phyloP scores from a whole-genome alignment of 1,140 invertebrate species.

The Myzus persicae region DNA sequence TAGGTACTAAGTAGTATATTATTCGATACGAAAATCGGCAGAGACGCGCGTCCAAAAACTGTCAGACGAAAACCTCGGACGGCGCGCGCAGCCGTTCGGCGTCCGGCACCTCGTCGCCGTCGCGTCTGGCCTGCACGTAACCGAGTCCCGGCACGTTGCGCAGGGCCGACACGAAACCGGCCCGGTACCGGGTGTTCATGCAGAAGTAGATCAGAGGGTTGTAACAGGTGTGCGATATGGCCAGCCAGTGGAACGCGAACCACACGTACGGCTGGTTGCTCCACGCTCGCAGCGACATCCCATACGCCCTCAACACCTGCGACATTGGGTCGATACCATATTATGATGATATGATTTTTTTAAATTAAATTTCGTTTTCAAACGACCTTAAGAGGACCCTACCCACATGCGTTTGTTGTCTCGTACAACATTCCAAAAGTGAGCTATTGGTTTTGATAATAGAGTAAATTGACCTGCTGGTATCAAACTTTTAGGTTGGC shows the following conservation, averaged over 20 bases:
- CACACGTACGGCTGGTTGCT: slow-evolving; percentile 75
- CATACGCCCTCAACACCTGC: slow-evolving; percentile 72
- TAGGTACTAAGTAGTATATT: too few relatives aligned
- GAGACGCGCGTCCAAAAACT: not conserved
- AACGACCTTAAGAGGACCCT: too few relatives aligned
- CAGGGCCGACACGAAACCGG: slow-evolving; percentile 63
- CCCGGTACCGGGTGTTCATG: slow-evolving; percentile 79
- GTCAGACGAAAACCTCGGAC: not conserved
- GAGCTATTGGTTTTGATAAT: too few relatives aligned
- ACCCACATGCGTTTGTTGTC: too few relatives aligned
- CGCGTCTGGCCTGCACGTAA: not conserved
- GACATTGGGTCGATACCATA: slow-evolving; percentile 53
- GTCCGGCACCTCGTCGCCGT: slow-evolving; percentile 48
- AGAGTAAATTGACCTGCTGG: too few relatives aligned
- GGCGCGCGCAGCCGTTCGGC: not conserved
- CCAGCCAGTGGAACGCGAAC: slow-evolving; percentile 83
- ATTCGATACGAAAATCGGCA: not conserved
- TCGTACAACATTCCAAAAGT: too few relatives aligned
- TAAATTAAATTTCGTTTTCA: too few relatives aligned
- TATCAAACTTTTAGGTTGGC: too few relatives aligned
- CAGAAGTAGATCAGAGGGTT: slow-evolving; percentile 94
- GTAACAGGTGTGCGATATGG: slow-evolving; percentile 92
- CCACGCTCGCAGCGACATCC: slow-evolving; percentile 69
- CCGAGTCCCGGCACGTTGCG: slow-evolving; percentile 62
- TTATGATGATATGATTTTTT: too few relatives aligned